These are phyloP conservation scores for Hybos culiciformis DNA, from an alignment of 2,888 invertebrate species.

Conservation along the genomic window DNA sequence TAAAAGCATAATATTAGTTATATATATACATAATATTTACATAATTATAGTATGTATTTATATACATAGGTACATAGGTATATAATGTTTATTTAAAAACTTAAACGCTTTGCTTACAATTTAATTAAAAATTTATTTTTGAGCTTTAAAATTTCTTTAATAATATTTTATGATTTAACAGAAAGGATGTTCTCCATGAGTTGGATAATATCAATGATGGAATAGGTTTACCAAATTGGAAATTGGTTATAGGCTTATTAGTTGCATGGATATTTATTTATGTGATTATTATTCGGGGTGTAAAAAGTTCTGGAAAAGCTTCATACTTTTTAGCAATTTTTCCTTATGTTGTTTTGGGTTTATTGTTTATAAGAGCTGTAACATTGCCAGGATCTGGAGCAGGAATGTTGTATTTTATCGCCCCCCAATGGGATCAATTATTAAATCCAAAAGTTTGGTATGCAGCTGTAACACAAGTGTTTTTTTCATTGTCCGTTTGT, in stretches of 20 bases:
- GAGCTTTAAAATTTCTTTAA: no score
- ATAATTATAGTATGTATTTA: no score
- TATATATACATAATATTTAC: no score
- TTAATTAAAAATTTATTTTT: no score
- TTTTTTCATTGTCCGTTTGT: constrained; percentile 48
- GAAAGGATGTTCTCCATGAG: constrained; percentile 41
- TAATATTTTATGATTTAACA: no score
- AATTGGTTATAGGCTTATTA: constrained; percentile 38
- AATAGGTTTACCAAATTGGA: constrained; percentile 42
- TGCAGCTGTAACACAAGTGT: constrained; percentile 49
- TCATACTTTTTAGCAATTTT: constrained; percentile 64
- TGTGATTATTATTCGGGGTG: constrained; percentile 41
- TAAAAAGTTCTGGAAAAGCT: constrained; percentile 51
- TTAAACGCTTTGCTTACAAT: no score
- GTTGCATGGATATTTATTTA: constrained; percentile 41
- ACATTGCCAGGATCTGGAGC: constrained; percentile 46
- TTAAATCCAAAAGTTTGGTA: constrained; percentile 48
- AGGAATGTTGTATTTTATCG: constrained; percentile 50
- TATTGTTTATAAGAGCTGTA: constrained; percentile 46
- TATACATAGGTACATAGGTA: no score
- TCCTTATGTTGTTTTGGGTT: constrained; percentile 51
- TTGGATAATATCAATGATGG: constrained; percentile 38
- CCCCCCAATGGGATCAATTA: constrained; percentile 50
- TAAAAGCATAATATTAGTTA: no score
- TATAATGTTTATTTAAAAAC: no score